A percentile compares a stretch with the other conserved stretches of the same genome.
Conservation (phyloP, 2,888 invertebrate genomes). For the Nudaria mundana region DNA sequence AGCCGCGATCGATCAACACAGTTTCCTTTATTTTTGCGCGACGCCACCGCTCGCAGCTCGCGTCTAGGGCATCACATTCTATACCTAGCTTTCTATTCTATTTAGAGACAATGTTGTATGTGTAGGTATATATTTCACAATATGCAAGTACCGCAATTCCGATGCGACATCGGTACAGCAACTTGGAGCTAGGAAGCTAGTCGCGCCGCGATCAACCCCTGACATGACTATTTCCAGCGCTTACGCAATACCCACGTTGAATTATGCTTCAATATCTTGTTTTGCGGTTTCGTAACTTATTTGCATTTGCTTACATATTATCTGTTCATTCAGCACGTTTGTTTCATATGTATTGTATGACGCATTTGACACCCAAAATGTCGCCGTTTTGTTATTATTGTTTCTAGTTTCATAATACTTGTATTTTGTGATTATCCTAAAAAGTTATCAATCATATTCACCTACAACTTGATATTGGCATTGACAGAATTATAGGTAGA, state of each 20-base stretch:
- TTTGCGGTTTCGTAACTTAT: slow-evolving; percentile 7
- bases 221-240: slow-evolving; percentile 29
- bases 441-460: too few relatives aligned
- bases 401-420: neutral
- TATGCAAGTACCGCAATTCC: slow-evolving; percentile 17
- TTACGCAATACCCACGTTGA: slow-evolving; percentile 22
- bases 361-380: neutral
- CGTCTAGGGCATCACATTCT: slow-evolving; percentile 30
- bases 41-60: slow-evolving; percentile 26
- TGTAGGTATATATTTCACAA: slow-evolving; percentile 21
- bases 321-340: slow-evolving; percentile 7
- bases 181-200: slow-evolving; percentile 17
- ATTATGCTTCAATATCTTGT: neutral
- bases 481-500: too few relatives aligned
- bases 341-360: too few relatives aligned
- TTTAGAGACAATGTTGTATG: slow-evolving; percentile 24
- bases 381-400: neutral
- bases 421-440: too few relatives aligned
- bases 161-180: slow-evolving; percentile 21
- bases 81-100: slow-evolving; percentile 38
- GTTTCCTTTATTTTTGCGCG: slow-evolving; percentile 57
- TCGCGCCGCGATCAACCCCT: slow-evolving; percentile 15
- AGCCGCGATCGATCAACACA: slow-evolving; percentile 58
- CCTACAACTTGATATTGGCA: too few relatives aligned
- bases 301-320: slow-evolving; percentile 7